Evolutionary conservation across 2,888 invertebrate genomes (phyloP).

Genomic region (Nephrotoma flavescens): DNA sequence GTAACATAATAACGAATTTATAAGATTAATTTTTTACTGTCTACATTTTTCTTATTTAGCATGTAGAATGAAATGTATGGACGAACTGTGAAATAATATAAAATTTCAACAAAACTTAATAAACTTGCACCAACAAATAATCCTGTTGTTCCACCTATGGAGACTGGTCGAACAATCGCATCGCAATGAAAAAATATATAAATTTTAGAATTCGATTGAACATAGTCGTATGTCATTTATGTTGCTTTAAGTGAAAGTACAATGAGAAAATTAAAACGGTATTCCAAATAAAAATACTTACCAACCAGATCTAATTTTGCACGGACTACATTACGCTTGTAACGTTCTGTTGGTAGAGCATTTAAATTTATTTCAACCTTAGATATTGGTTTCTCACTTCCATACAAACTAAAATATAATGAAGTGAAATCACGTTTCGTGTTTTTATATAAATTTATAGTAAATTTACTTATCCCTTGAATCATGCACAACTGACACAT

Average conservation of each 20-base stretch:
- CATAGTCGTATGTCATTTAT: neutral
- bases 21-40: neutral
- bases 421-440: neutral
- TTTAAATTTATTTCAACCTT: constrained; percentile 46
- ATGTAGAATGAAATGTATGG: constrained; percentile 19
- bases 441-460: neutral
- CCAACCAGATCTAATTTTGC: constrained; percentile 60
- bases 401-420: constrained; percentile 18
- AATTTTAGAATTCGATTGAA: neutral
- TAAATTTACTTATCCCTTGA: constrained; percentile 22
- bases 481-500: constrained; percentile 43
- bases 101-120: constrained; percentile 47
- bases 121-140: constrained; percentile 50
- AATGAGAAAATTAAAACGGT: neutral
- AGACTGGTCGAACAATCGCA: constrained; percentile 31
- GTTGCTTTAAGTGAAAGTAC: neutral
- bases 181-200: constrained; percentile 13
- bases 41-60: neutral
- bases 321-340: constrained; percentile 56
- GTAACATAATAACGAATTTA: neutral
- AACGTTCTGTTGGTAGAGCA: constrained; percentile 51
- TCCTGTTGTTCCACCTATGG: constrained; percentile 49
- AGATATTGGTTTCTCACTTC: constrained; percentile 22
- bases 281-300: constrained; percentile 24
- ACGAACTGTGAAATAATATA: constrained; percentile 40